phyloP scores from a whole-genome alignment of 92 coral and sea anemone species.

The Virgularia gustaviana region DNA sequence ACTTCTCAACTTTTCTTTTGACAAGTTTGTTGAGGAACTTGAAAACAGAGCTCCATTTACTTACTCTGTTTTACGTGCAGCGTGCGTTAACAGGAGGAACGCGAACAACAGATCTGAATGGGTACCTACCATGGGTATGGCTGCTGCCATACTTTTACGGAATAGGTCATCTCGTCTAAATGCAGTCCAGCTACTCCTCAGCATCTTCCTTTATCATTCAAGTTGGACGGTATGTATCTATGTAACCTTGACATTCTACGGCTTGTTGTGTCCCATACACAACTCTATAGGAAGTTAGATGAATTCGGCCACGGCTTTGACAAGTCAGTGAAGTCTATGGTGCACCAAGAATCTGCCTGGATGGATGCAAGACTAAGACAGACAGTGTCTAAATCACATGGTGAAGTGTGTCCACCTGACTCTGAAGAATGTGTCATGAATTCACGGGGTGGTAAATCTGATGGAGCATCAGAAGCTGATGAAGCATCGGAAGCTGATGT shows the following conservation, averaged over 20 bases:
- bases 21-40: constrained; percentile 44
- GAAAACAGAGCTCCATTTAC: constrained; percentile 55
- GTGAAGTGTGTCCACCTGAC: too few relatives aligned
- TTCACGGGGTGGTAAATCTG: too few relatives aligned
- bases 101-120: constrained; percentile 24
- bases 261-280: constrained; percentile 60
- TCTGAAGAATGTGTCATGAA: too few relatives aligned
- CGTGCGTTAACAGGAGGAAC: constrained; percentile 41
- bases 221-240: constrained; percentile 60
- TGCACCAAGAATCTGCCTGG: constrained; percentile 6
- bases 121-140: constrained; percentile 57
- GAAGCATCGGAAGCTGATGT: too few relatives aligned
- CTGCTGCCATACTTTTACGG: constrained; percentile 62
- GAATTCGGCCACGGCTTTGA: constrained; percentile 65
- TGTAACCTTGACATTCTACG: constrained; percentile 20
- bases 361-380: background rate
- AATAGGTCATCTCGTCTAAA: constrained; percentile 54
- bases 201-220: constrained; percentile 62
- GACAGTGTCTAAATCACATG: background rate
- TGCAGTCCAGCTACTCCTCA: constrained; percentile 63
- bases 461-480: too few relatives aligned
- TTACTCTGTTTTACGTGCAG: constrained; percentile 45
- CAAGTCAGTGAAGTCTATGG: constrained; percentile 1
- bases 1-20: constrained; percentile 53
- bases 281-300: constrained; percentile 64